Evolutionary conservation across 2,113 vertebrate genomes (phyloP).

Genomic region (Melanerpes aurifrons): DNA sequence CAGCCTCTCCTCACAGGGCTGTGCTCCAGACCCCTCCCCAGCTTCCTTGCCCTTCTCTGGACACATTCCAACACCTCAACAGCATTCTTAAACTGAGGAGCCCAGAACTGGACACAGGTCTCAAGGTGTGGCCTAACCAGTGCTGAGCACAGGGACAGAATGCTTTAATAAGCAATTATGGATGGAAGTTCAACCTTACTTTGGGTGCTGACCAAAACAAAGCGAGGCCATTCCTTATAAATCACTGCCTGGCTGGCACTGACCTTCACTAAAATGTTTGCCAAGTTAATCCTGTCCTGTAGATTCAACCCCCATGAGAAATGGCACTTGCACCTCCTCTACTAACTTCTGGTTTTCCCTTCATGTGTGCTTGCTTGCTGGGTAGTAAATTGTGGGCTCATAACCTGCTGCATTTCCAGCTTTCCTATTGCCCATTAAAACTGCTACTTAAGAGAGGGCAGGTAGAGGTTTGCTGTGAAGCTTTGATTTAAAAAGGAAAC

Average conservation of each 20-base stretch:
- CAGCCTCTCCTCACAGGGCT: no score
- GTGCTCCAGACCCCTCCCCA: no score
- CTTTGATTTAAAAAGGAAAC: background rate
- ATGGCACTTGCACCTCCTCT: background rate
- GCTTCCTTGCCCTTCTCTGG: no score
- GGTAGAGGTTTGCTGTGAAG: background rate
- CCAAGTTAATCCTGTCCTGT: background rate
- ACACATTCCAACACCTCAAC: no score
- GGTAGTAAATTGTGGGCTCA: background rate
- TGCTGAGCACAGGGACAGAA: no score
- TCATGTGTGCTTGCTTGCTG: background rate
- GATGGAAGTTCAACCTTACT: background rate
- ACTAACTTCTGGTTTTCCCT: background rate
- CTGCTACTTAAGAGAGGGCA: background rate
- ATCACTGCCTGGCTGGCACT: background rate
- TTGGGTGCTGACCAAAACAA: background rate
- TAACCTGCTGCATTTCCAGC: background rate
- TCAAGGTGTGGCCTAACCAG: no score
- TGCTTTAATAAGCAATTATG: background rate
- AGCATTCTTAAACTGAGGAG: no score
- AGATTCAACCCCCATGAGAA: background rate
- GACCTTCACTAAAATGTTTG: constrained; percentile 12
- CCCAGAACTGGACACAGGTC: no score
- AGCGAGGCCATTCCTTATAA: background rate
- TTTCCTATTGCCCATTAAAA: background rate